A percentile compares a stretch with the other conserved stretches of the same genome.
These are phyloP conservation scores for Ceratosolen solmsi DNA, from an alignment of 1,140 invertebrate genomes.

Conservation along the genomic window DNA sequence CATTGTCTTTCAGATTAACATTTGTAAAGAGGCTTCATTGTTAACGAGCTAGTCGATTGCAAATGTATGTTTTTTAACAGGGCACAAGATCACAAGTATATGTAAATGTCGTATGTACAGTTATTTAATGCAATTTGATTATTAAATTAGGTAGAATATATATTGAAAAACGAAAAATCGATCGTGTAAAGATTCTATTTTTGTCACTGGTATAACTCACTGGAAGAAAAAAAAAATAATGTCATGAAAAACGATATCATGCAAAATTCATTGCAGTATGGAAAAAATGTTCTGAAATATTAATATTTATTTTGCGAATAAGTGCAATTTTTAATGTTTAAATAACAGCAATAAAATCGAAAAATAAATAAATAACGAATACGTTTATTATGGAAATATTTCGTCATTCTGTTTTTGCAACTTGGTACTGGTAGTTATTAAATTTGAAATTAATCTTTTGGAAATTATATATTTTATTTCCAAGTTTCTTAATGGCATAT, in stretches of 20 bases:
- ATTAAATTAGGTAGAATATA: conserved; percentile 38
- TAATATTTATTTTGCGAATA: background rate
- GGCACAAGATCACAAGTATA: conserved; percentile 43
- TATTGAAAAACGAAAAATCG: conserved; percentile 19
- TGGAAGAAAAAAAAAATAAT: conserved; percentile 27
- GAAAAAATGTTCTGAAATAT: conserved; percentile 27
- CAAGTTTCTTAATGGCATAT: conserved; percentile 6
- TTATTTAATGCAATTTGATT: conserved; percentile 35
- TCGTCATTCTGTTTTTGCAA: too few relatives aligned
- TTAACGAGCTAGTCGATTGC: conserved; percentile 37
- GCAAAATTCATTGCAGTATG: conserved; percentile 27
- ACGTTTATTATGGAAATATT: background rate
- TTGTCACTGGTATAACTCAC: conserved; percentile 42
- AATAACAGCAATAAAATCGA: background rate
- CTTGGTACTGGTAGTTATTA: too few relatives aligned
- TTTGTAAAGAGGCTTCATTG: conserved; percentile 45
- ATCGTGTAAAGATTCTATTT: conserved; percentile 46
- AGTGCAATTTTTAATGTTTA: background rate
- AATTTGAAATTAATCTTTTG: too few relatives aligned
- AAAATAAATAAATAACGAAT: background rate
- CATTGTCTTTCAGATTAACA: conserved; percentile 45
- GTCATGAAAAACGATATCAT: background rate
- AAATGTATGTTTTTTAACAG: conserved; percentile 39
- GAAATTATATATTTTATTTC: conserved; percentile 4
- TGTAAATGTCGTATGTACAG: conserved; percentile 35